Conservation (phyloP, 2,113 vertebrate species). For the Mobula hypostoma region DNA sequence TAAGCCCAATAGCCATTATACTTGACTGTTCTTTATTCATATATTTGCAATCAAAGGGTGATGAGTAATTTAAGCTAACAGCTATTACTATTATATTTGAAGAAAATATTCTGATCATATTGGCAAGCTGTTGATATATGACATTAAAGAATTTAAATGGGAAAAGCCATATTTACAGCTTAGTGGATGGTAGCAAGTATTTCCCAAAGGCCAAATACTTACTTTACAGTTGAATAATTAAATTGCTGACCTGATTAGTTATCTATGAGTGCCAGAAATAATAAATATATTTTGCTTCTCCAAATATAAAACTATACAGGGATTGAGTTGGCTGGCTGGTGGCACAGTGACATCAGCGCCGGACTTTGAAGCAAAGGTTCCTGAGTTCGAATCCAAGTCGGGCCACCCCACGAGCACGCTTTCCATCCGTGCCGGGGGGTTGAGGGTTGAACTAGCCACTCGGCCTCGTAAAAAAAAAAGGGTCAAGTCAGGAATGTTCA, state of each 20-base stretch:
- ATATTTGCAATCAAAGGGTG: not conserved
- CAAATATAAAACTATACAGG: not conserved
- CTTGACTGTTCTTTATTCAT: not conserved
- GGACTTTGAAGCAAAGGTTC: no score
- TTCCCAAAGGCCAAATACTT: not conserved
- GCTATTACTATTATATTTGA: no score
- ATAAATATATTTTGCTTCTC: not conserved
- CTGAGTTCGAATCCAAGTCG: no score
- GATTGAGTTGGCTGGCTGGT: not conserved
- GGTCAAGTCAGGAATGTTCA: no score
- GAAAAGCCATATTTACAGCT: not conserved
- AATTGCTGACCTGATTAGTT: not conserved
- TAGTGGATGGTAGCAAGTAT: not conserved
- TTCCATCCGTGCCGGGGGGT: no score
- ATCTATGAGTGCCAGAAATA: not conserved
- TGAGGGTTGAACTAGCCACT: no score
- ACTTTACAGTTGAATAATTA: not conserved
- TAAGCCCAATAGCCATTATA: not conserved
- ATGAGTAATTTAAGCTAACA: not conserved
- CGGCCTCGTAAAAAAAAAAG: no score
- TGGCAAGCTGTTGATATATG: not conserved
- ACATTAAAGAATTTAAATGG: constrained; percentile 1
- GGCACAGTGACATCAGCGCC: no score
- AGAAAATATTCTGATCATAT: not conserved
- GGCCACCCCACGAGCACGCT: no score